Evolutionary conservation across 2,113 vertebrate species (phyloP).

Genomic region (Campylorhamphus procurvoides): DNA sequence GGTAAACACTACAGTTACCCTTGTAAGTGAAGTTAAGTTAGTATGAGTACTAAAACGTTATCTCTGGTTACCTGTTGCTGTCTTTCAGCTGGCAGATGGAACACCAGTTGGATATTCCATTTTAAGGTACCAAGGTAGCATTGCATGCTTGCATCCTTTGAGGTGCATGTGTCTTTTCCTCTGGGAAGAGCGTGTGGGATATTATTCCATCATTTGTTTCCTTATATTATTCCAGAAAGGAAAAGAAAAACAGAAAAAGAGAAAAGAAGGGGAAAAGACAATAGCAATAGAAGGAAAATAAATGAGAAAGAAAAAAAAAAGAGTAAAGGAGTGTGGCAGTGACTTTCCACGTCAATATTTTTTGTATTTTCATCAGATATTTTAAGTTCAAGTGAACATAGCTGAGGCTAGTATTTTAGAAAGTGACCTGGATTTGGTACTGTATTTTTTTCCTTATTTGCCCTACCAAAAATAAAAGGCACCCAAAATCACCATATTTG

Average conservation of each 20-base stretch:
- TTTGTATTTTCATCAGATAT: not conserved
- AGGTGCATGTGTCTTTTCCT: slow-evolving; percentile 44
- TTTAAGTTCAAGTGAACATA: not conserved
- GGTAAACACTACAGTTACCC: not conserved
- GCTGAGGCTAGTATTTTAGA: not conserved
- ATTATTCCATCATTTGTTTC: slow-evolving; percentile 29
- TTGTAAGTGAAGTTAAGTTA: not conserved
- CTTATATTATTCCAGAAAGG: slow-evolving; percentile 16
- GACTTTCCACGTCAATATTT: not conserved
- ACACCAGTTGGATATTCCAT: slow-evolving; percentile 47
- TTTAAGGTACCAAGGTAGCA: slow-evolving; percentile 18
- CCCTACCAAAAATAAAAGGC: not conserved
- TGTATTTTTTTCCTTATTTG: not conserved
- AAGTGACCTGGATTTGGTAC: not conserved
- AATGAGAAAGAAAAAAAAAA: not conserved
- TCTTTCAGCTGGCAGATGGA: slow-evolving; percentile 43
- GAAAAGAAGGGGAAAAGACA: not conserved
- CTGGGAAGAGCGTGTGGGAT: slow-evolving; percentile 30
- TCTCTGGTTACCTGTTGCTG: slow-evolving; percentile 61
- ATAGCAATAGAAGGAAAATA: not conserved
- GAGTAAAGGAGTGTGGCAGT: not conserved
- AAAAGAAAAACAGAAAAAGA: not conserved
- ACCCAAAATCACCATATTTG: not conserved
- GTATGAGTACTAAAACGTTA: slow-evolving; percentile 6
- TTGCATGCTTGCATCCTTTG: slow-evolving; percentile 18